Base-by-base conservation (phyloP, 2,888 invertebrate genomes). In the Melinopterus prodromus region DNA sequence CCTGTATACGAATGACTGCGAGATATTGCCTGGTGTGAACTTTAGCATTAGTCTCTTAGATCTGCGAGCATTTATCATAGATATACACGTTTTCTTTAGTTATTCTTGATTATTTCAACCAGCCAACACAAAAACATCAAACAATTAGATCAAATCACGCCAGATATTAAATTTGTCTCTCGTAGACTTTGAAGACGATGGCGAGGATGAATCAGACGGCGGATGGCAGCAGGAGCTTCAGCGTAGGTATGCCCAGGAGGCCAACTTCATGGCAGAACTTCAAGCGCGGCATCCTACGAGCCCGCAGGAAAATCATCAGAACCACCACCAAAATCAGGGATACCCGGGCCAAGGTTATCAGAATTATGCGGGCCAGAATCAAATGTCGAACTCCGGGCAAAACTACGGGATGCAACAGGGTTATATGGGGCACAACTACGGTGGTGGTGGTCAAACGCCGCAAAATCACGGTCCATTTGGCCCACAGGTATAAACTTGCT, bases 181-280 rank as follows among this genome's bases (percentile, higher is more conserved):
- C 53, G 53, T 88, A 94, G 94, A 94, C 90, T 94, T 94, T 87
- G 94, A 94, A 86, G 94, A 94, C 84, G 94, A 93, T 82, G 94
- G 91, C 76, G 92, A 94, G 70, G 93, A 94, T 84, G 91, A 91
- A 83, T 90, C 91, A 16, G 91, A 91, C 16, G 90, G 91, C 15
- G 91, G 91, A 35, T 92, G 92, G 92, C 91, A 92, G 80, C 91
- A 91, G 82, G 92, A 92, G 84, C 87, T 92, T 38, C 92, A 92
- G 81, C 90, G 91, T 78, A 90, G 92, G 16, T 92, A 92, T 84
- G 91, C 91, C 81, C 92, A 92, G 83, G 92, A 92, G 83, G 91
- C 91, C 36, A 91, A 91, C 84, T 92, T 92, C 84, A 89, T 92
- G 86, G 91, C 91, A 0, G 92, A 92, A 85, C 85, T 92, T 70